These are phyloP conservation scores for Nycticebus coucang DNA, from an alignment of 2,113 vertebrate genomes.

Conservation along the genomic window DNA sequence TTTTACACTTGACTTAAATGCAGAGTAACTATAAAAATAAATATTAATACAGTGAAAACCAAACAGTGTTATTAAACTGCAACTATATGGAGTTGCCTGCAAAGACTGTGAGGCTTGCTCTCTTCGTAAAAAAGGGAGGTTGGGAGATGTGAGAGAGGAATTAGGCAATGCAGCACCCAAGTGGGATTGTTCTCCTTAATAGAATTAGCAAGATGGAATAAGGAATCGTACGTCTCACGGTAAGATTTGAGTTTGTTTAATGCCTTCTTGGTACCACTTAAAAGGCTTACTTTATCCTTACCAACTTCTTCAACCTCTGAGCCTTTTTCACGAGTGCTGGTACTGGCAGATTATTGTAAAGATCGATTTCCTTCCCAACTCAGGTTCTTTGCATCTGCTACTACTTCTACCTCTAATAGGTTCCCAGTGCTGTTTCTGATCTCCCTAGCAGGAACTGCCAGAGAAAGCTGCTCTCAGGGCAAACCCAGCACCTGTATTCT, in stretches of 20 bases:
- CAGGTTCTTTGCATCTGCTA: neutral
- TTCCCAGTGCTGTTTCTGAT: neutral
- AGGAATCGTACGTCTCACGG: neutral
- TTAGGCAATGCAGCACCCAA: neutral
- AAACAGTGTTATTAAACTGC: neutral
- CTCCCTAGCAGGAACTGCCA: neutral
- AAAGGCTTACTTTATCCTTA: neutral
- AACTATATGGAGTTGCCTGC: neutral
- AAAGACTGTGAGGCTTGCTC: neutral
- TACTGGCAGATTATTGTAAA: neutral
- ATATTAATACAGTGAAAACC: neutral
- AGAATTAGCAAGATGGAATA: neutral
- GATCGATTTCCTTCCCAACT: neutral
- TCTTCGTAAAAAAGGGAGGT: neutral
- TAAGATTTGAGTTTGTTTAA: neutral
- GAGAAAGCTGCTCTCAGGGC: neutral
- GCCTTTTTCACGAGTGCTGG: neutral
- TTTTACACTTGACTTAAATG: neutral
- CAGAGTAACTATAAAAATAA: neutral
- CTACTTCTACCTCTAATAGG: neutral
- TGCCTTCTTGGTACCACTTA: neutral
- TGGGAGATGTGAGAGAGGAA: neutral
- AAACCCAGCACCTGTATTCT: too few relatives aligned
- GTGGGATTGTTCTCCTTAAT: neutral
- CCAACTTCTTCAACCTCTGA: neutral